These are phyloP conservation scores for Xenus cinereus DNA, from an alignment of 2,113 vertebrate species.

Conservation along the genomic window DNA sequence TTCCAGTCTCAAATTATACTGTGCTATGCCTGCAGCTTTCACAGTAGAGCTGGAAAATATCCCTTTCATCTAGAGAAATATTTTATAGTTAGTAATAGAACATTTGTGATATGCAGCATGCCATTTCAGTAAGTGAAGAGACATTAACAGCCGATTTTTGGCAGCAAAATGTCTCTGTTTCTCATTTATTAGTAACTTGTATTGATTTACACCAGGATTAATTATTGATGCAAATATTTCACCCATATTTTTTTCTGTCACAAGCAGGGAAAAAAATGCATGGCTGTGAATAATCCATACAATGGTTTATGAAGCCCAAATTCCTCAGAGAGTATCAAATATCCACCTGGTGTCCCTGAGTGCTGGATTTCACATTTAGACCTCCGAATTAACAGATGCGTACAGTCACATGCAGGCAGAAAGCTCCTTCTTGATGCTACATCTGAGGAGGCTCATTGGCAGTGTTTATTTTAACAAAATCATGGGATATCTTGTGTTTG, in stretches of 20 bases:
- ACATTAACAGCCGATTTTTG: conserved; percentile 10
- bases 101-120: not conserved
- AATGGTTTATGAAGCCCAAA: conserved; percentile 20
- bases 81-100: not conserved
- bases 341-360: conserved; percentile 28
- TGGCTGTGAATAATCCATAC: conserved; percentile 9
- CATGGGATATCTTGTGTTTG: not conserved
- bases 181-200: conserved; percentile 16
- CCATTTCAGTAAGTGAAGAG: not conserved
- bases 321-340: conserved; percentile 17
- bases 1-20: not conserved
- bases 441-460: not conserved
- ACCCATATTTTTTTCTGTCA: conserved; percentile 23
- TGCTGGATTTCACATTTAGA: conserved; percentile 39
- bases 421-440: not conserved
- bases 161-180: not conserved
- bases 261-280: not conserved
- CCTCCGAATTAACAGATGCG: conserved; percentile 39
- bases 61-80: not conserved
- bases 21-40: not conserved
- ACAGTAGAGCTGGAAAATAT: not conserved
- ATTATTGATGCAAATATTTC: conserved; percentile 25
- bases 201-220: conserved; percentile 29
- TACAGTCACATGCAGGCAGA: not conserved
- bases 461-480: conserved; percentile 18